These are phyloP conservation scores for Carassius carassius DNA, from an alignment of 2,113 vertebrate species.

Conservation along the genomic window DNA sequence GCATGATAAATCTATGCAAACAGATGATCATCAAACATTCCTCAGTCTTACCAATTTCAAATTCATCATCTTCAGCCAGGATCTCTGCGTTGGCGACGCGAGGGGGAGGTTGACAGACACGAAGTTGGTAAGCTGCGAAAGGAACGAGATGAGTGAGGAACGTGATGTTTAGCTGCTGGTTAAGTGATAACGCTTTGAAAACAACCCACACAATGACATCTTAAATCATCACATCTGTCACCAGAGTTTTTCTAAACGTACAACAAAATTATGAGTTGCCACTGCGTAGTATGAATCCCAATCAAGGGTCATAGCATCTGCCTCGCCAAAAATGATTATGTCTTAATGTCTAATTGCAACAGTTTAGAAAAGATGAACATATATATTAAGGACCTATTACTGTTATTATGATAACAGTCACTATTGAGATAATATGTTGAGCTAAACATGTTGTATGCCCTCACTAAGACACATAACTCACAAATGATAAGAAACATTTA, in stretches of 20 bases:
- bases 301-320: neutral
- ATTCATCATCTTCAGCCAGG: constrained; percentile 89
- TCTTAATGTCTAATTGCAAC: neutral
- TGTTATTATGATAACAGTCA: neutral
- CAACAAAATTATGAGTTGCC: neutral
- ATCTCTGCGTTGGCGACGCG: constrained; percentile 87
- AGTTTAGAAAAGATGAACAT: neutral
- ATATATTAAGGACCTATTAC: neutral
- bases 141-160: constrained; percentile 31
- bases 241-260: neutral
- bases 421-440: neutral
- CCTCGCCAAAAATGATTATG: neutral
- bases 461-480: neutral
- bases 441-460: neutral
- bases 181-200: neutral
- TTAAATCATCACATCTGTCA: constrained; percentile 10
- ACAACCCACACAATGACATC: neutral
- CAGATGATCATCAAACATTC: constrained; percentile 36
- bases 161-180: neutral
- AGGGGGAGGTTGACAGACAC: constrained; percentile 87
- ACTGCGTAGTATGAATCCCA: neutral
- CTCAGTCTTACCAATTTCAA: constrained; percentile 87
- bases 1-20: constrained; percentile 59
- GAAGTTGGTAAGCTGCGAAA: constrained; percentile 87
- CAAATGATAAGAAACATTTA: neutral